These are phyloP conservation scores for Thermophis baileyi DNA, from an alignment of 2,113 vertebrate species.

Conservation along the genomic window DNA sequence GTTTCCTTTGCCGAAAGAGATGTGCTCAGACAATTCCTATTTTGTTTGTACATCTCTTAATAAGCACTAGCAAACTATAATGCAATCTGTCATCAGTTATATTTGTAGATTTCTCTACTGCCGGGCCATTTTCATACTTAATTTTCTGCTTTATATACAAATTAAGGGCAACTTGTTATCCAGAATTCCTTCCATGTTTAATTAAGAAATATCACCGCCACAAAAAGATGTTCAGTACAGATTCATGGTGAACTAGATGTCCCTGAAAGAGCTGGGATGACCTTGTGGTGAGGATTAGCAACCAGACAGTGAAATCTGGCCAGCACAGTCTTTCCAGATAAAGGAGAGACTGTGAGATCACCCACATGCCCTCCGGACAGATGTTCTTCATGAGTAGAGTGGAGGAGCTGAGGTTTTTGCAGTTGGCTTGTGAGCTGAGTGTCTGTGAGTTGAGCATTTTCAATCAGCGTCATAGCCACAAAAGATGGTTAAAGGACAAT, in stretches of 20 bases:
- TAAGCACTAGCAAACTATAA: slow-evolving; percentile 93
- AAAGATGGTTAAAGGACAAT: not conserved
- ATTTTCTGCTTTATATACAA: slow-evolving; percentile 80
- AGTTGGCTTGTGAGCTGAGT: not conserved
- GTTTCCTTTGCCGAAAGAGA: slow-evolving; percentile 84
- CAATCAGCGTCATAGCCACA: not conserved
- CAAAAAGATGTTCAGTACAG: slow-evolving; percentile 27
- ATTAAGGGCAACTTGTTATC: slow-evolving; percentile 89
- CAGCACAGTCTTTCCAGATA: not conserved
- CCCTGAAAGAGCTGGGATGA: not conserved
- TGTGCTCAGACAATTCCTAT: slow-evolving; percentile 76
- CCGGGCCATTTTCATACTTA: slow-evolving; percentile 55
- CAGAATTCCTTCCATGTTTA: slow-evolving; percentile 72
- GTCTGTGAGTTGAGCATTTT: not conserved
- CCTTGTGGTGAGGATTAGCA: not conserved
- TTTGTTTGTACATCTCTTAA: slow-evolving; percentile 93
- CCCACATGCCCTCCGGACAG: not conserved
- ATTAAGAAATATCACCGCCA: slow-evolving; percentile 74
- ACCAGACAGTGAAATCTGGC: not conserved
- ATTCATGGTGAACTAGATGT: not conserved
- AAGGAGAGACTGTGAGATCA: not conserved
- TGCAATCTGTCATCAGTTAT: slow-evolving; percentile 94
- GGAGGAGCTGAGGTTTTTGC: not conserved
- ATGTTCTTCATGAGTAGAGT: not conserved
- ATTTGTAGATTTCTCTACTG: slow-evolving; percentile 65